Percentiles rank a stretch among this genome's conserved stretches.
phyloP scores from a whole-genome alignment of 2,113 vertebrate genomes.

The Megaceryle maxima region DNA sequence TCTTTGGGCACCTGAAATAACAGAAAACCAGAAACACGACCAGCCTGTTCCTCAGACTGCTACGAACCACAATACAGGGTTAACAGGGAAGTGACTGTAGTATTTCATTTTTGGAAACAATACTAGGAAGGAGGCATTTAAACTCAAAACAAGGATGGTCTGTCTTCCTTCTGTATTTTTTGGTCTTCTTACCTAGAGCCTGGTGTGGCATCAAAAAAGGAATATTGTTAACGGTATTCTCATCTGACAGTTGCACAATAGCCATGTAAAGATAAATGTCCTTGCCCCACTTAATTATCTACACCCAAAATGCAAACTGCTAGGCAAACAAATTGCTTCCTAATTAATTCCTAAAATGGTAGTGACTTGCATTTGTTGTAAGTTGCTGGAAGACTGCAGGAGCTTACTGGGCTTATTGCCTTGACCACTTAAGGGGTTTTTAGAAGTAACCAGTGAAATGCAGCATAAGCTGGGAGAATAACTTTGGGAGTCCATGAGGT shows the following conservation, averaged over 20 bases:
- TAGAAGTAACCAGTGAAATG: not conserved
- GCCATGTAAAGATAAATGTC: not conserved
- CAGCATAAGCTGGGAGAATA: not conserved
- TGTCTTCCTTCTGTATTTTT: slow-evolving; percentile 1
- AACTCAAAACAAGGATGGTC: slow-evolving; percentile 19
- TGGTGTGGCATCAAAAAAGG: not conserved
- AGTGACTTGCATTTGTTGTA: not conserved
- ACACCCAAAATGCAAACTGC: slow-evolving; percentile 21
- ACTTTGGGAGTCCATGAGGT: not conserved
- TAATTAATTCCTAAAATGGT: slow-evolving; percentile 26
- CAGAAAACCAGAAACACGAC: not conserved
- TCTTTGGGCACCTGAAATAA: not conserved
- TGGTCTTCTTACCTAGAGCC: not conserved
- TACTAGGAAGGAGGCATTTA: slow-evolving; percentile 49
- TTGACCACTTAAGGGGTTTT: not conserved
- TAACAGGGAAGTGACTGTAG: slow-evolving; percentile 15
- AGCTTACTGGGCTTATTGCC: not conserved
- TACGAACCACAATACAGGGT: not conserved
- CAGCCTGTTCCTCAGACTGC: not conserved
- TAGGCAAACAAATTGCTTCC: slow-evolving; percentile 38
- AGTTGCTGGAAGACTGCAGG: not conserved
- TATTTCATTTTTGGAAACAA: slow-evolving; percentile 45
- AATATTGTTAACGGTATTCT: not conserved
- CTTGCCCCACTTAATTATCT: slow-evolving; percentile 8
- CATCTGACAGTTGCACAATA: not conserved